These are phyloP conservation scores for Atrichornis clamosus DNA, from an alignment of 2,113 vertebrate genomes.

Conservation along the genomic window DNA sequence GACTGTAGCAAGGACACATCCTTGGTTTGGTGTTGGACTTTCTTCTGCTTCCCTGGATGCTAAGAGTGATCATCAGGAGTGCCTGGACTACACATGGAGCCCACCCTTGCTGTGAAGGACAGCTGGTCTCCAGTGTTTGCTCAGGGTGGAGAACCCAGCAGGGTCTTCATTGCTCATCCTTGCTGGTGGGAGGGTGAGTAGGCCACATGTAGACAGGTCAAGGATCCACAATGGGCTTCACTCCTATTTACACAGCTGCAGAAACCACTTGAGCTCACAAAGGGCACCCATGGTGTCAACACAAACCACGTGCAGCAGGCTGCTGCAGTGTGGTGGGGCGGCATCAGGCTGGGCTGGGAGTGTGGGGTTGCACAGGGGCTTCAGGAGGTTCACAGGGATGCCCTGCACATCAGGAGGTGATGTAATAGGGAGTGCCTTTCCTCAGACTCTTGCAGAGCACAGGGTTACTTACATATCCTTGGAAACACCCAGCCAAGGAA, in stretches of 20 bases:
- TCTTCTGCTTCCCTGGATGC: background rate
- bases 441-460: background rate
- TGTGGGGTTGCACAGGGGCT: fast-evolving
- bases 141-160: background rate
- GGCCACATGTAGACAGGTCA: background rate
- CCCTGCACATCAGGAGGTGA: background rate
- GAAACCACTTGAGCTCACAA: background rate
- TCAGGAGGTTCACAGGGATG: background rate
- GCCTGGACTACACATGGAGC: background rate
- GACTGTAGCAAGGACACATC: background rate
- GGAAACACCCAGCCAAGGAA: background rate
- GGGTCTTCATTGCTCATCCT: background rate
- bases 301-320: background rate
- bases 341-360: background rate
- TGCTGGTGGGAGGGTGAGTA: background rate
- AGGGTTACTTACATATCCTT: background rate
- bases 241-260: constrained; percentile 53
- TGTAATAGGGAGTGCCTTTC: background rate
- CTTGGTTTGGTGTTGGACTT: background rate
- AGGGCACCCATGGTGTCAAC: background rate
- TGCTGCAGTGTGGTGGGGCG: background rate
- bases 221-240: background rate
- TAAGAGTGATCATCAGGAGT: fast-evolving
- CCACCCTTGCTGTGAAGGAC: background rate
- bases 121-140: background rate